These are phyloP conservation scores for Aricia artaxerxes DNA, from an alignment of 2,888 invertebrate genomes.

Conservation along the genomic window DNA sequence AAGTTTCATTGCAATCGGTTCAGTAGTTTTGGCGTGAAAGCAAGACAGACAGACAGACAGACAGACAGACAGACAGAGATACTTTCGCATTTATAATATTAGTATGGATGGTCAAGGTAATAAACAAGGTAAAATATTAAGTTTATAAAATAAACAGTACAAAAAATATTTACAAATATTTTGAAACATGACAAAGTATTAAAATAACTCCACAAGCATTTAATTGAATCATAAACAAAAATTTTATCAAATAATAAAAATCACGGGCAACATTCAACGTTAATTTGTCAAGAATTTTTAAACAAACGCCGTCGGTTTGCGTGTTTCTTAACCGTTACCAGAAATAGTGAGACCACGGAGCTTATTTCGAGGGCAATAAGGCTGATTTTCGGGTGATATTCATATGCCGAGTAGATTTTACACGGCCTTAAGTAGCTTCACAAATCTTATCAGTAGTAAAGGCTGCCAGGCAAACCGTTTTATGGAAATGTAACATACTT, in stretches of 20 bases:
- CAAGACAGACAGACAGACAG: no score
- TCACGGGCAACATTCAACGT: conserved; percentile 14
- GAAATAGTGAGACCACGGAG: neutral
- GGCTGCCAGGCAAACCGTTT: conserved; percentile 39
- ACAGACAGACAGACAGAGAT: no score
- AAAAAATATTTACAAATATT: conserved; percentile 15
- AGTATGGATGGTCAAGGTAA: no score
- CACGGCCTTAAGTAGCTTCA: conserved; percentile 40
- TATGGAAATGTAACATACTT: conserved; percentile 43
- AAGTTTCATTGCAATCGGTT: no score
- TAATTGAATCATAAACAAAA: conserved; percentile 33
- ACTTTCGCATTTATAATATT: no score
- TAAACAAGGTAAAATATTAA: neutral
- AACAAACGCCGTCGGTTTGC: conserved; percentile 24
- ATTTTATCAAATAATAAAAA: conserved; percentile 13
- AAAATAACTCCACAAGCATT: conserved; percentile 27
- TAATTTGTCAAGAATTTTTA: conserved; percentile 34
- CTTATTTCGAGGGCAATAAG: conserved; percentile 15
- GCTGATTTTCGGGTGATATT: conserved; percentile 16
- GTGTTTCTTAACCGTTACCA: conserved; percentile 30
- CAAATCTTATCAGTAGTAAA: conserved; percentile 44
- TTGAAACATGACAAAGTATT: neutral
- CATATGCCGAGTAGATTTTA: conserved; percentile 28
- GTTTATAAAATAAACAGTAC: neutral
- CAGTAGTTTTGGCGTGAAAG: no score